Base-by-base conservation (phyloP, 2,888 invertebrate species). In the Abscondita cerata region DNA sequence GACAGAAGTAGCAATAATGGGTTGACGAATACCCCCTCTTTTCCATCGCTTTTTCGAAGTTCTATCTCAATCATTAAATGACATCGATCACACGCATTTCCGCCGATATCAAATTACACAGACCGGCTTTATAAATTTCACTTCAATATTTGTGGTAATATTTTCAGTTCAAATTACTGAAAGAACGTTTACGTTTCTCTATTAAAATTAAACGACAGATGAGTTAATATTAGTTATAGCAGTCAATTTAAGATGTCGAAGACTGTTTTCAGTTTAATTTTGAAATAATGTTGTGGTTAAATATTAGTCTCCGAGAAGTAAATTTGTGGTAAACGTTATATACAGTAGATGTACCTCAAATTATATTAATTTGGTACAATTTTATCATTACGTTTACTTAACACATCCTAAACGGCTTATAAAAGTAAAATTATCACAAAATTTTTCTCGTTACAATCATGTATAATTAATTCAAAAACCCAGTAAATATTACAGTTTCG, bases 61-160 rank as follows among this genome's bases (percentile, higher is more conserved):
- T 59, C 64, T 57, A 64, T 60, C 60, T 57, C 64, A 64, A 60
- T 64, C 64, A 60, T 59, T 64, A 64, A 64, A 64, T 64, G 64
- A 64, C 64, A 60, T 64, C 64, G 64, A 64, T 64, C 64, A 56
- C 64, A 64, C 64, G 64, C 64, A 57, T 64, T 64, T 64, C 64
- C 64, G 52, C 48, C 59, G 60, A 60, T 64, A 64, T 64, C 60
- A 64, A 60, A 64, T 64, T 64, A 64, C 64, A 56, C 60, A 60
- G 60, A 55, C 52, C 52, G 56, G 64, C 64, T 64, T 64, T 64
- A 64, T 64, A 64, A 60, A 64, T 64, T 64, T 60, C 56, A 48
- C 59, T 64, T 38, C 63, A 63, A 63, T 63, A 63, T 62, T 62
- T 62, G 58, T 54, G 52, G 55, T 59, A 59, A 64, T 64, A 64